These are phyloP conservation scores for Dipodomys stephensi DNA, from an alignment of 2,113 vertebrate genomes.

Conservation along the genomic window DNA sequence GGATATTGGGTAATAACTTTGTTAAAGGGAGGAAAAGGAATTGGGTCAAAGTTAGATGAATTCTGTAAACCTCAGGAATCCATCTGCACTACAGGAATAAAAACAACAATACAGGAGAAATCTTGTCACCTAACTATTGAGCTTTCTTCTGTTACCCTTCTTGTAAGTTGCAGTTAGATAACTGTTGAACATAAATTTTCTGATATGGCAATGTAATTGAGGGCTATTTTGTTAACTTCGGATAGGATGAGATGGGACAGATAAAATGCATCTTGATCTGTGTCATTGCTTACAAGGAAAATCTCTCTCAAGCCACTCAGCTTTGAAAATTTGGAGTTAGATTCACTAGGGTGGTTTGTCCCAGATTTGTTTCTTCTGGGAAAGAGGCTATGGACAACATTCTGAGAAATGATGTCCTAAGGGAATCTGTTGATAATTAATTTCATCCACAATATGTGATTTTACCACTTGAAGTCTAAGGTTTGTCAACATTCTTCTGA, in stretches of 20 bases:
- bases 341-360: neutral
- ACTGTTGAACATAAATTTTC: too few species aligned
- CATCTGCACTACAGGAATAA: neutral
- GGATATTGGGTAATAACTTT: neutral
- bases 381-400: neutral
- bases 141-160: neutral
- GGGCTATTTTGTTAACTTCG: neutral
- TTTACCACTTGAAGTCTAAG: constrained; percentile 42
- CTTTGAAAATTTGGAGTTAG: neutral
- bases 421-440: constrained; percentile 3
- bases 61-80: neutral
- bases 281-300: neutral
- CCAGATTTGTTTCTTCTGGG: neutral
- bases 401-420: constrained; percentile 22
- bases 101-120: neutral
- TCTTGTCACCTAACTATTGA: neutral
- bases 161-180: neutral
- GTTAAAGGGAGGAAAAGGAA: neutral
- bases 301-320: neutral
- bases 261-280: neutral
- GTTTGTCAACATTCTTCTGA: constrained; percentile 17
- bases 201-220: too few species aligned
- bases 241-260: neutral
- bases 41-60: neutral
- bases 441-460: constrained; percentile 28